A percentile compares a stretch with the other conserved stretches of the same genome.
Evolutionary conservation across 2,888 invertebrate genomes (phyloP).

Genomic region (Tridacna crocea): DNA sequence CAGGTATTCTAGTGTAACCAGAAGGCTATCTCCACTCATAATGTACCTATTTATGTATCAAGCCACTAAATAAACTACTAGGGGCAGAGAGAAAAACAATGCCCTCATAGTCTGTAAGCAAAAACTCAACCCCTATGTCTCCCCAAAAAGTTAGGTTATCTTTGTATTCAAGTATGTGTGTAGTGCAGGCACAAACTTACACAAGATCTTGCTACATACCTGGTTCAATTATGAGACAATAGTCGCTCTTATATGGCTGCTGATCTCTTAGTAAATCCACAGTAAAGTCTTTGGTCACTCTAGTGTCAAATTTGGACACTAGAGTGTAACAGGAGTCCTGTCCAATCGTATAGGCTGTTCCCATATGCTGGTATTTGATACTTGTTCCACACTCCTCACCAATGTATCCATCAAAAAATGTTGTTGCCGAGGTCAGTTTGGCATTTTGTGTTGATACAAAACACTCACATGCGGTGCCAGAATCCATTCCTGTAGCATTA

Average conservation of each 20-base stretch:
- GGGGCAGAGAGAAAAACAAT: too few relatives aligned
- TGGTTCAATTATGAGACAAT: constrained; percentile 7
- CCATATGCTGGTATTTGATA: constrained; percentile 1
- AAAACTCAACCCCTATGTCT: too few relatives aligned
- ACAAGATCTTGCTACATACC: constrained; percentile 2
- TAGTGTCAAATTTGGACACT: constrained; percentile 1
- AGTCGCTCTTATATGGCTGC: constrained; percentile 1
- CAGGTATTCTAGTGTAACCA: too few relatives aligned
- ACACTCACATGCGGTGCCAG: background rate
- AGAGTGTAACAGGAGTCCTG: constrained; percentile 1
- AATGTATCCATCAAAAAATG: background rate
- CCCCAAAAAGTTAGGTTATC: too few relatives aligned
- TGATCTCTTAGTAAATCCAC: background rate
- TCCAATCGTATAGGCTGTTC: background rate
- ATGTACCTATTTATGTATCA: too few relatives aligned
- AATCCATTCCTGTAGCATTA: constrained; percentile 1
- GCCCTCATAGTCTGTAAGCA: too few relatives aligned
- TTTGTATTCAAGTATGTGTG: too few relatives aligned
- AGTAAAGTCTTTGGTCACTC: background rate
- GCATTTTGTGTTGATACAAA: background rate
- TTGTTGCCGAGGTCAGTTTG: constrained; percentile 2
- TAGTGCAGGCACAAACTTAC: too few relatives aligned
- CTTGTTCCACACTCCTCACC: background rate
- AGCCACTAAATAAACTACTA: too few relatives aligned
- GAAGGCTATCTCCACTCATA: too few relatives aligned